Percentiles rank a stretch among this genome's conserved stretches.
Evolutionary conservation across 2,888 invertebrate species (phyloP).

Genomic region (Microctonus brassicae): DNA sequence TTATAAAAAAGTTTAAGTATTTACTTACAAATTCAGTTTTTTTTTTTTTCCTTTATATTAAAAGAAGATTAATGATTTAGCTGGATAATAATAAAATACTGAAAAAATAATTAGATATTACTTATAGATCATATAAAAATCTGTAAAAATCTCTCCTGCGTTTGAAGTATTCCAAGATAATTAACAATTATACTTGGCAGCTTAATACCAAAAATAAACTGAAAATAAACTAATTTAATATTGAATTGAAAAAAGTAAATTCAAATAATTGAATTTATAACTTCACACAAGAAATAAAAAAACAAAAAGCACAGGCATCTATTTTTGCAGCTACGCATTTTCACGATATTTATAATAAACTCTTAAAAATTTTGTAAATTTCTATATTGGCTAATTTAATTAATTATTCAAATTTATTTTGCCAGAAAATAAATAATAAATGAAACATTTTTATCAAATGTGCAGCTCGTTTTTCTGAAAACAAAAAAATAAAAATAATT

Average conservation of each 20-base stretch:
- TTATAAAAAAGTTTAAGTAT: conserved; percentile 6
- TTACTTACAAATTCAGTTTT: conserved; percentile 19
- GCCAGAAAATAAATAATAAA: not conserved
- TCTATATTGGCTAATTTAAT: conserved; percentile 46
- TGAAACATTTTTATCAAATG: not conserved
- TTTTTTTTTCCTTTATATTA: conserved; percentile 11
- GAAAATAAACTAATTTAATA: conserved; percentile 32
- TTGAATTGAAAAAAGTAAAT: too few species aligned
- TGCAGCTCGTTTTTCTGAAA: not conserved
- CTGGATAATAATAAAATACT: not conserved
- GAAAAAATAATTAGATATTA: not conserved
- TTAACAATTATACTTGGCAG: conserved; percentile 60
- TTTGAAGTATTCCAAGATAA: conserved; percentile 52
- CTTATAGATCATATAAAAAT: conserved; percentile 10
- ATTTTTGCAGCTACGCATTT: conserved; percentile 65
- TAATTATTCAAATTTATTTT: conserved; percentile 8
- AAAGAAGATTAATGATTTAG: conserved; percentile 4
- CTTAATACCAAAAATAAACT: conserved; percentile 62
- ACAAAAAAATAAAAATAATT: too few species aligned
- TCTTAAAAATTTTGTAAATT: conserved; percentile 51
- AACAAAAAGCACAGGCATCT: conserved; percentile 58
- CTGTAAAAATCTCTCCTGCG: conserved; percentile 34
- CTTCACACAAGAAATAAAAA: conserved; percentile 16
- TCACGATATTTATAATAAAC: conserved; percentile 58
- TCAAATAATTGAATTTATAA: conserved; percentile 22